Conservation (phyloP, 2,113 vertebrate genomes). For the Myotis lucifugus region DNA sequence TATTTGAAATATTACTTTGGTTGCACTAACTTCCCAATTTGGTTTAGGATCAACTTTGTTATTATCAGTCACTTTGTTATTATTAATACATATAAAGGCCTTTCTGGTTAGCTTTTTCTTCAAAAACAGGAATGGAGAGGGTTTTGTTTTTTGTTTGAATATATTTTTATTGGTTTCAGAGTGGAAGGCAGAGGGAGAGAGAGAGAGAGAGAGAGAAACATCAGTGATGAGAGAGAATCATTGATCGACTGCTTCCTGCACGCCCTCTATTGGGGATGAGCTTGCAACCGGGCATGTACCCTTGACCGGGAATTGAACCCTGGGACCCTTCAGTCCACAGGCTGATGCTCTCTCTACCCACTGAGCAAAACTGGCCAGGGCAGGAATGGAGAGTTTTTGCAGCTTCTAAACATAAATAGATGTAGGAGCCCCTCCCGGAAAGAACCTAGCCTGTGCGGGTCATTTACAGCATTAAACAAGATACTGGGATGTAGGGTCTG, state of each 20-base stretch:
- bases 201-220: too few species aligned
- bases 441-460: not conserved
- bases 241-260: too few species aligned
- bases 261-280: too few species aligned
- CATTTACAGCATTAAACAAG: not conserved
- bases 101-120: slow-evolving; percentile 17
- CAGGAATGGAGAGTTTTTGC: not conserved
- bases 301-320: too few species aligned
- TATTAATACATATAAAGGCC: not conserved
- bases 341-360: too few species aligned
- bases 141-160: too few species aligned
- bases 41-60: not conserved
- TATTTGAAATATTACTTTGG: slow-evolving; percentile 26
- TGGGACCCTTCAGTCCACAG: too few species aligned
- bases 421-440: not conserved
- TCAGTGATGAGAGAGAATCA: too few species aligned
- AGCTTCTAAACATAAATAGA: not conserved
- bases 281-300: too few species aligned
- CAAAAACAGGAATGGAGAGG: not conserved
- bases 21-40: not conserved
- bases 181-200: too few species aligned
- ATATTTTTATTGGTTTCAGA: too few species aligned
- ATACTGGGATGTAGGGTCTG: not conserved
- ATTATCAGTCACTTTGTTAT: not conserved
- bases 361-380: too few species aligned